Conservation (phyloP, 2,113 vertebrate genomes). For the Rhinoderma darwinii region DNA sequence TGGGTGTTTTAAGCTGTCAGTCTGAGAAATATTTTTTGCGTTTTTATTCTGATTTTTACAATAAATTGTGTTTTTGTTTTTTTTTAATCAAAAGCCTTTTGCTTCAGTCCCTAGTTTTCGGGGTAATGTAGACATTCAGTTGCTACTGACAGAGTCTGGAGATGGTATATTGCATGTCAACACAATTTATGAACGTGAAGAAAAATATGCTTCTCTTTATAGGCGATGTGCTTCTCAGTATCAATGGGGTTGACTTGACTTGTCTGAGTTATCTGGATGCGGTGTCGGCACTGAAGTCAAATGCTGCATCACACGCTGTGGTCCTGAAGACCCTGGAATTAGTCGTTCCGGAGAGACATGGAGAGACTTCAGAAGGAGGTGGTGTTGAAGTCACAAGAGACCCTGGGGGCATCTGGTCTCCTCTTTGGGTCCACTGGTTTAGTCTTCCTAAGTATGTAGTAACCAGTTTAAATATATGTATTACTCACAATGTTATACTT, state of each 20-base stretch:
- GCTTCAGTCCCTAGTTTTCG: too few species aligned
- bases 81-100: too few species aligned
- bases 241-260: slow-evolving; percentile 88
- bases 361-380: slow-evolving; percentile 70
- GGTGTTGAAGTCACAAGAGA: slow-evolving; percentile 74
- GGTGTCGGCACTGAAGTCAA: slow-evolving; percentile 84
- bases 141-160: too few species aligned
- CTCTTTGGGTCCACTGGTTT: slow-evolving; percentile 88
- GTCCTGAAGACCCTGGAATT: slow-evolving; percentile 83
- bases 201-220: slow-evolving; percentile 25
- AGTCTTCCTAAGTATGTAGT: slow-evolving; percentile 81
- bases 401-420: slow-evolving; percentile 80
- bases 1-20: too few species aligned
- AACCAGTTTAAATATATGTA: background rate
- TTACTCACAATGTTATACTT: background rate
- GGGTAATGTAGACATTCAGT: too few species aligned
- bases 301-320: slow-evolving; percentile 83
- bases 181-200: too few species aligned
- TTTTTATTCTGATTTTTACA: too few species aligned
- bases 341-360: slow-evolving; percentile 56
- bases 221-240: slow-evolving; percentile 89
- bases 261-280: slow-evolving; percentile 87
- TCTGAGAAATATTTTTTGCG: too few species aligned
- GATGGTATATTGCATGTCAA: too few species aligned
- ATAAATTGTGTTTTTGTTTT: too few species aligned